These are phyloP conservation scores for Vidua chalybeata DNA, from an alignment of 2,113 vertebrate genomes.

Conservation along the genomic window DNA sequence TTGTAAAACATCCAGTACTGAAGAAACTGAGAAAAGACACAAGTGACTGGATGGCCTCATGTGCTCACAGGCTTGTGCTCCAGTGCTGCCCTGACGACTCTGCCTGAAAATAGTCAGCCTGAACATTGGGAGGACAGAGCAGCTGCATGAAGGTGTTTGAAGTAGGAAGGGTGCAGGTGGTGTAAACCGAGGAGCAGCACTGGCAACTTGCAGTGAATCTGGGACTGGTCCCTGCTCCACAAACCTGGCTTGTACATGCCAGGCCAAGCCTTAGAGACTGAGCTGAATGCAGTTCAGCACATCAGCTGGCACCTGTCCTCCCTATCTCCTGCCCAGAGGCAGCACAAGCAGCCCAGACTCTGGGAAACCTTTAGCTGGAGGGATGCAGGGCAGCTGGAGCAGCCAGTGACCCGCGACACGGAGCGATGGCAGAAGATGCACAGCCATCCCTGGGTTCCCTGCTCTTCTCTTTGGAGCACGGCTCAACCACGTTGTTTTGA, in stretches of 20 bases:
- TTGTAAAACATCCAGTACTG: not conserved
- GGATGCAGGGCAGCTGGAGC: not conserved
- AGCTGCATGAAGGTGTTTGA: not conserved
- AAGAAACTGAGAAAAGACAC: not conserved
- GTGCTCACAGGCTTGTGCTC: not conserved
- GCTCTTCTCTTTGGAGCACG: not conserved
- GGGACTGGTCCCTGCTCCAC: not conserved
- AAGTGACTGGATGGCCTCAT: not conserved
- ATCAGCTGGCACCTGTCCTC: not conserved
- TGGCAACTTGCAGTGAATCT: not conserved
- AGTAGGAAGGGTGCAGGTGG: not conserved
- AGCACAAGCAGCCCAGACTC: not conserved
- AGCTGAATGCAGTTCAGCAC: not conserved
- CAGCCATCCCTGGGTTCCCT: rapidly evolving
- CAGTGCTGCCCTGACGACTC: rapidly evolving
- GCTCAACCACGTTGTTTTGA: not conserved
- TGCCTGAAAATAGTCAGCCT: not conserved
- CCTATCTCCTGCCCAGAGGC: not conserved
- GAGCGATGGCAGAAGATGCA: rapidly evolving
- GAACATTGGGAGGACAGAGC: rapidly evolving
- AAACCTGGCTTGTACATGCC: not conserved
- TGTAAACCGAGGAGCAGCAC: not conserved
- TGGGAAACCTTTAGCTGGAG: not conserved
- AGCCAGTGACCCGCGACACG: rapidly evolving
- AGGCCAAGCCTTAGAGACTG: not conserved